Conservation (phyloP, 2,113 vertebrate species). For the Syngnathus floridae region DNA sequence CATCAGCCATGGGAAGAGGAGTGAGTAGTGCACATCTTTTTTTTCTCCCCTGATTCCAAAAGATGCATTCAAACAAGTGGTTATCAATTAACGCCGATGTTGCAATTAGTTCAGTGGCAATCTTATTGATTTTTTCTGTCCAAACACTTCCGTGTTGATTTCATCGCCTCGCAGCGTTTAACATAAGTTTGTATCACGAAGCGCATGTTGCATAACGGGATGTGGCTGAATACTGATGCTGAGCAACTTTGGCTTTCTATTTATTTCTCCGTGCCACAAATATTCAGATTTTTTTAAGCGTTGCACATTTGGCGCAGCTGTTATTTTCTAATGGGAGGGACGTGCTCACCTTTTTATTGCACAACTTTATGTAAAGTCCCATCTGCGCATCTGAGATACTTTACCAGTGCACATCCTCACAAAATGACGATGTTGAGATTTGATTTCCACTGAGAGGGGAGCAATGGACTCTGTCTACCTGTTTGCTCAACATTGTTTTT, state of each 20-base stretch:
- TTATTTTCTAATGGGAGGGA: neutral
- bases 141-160: constrained; percentile 35
- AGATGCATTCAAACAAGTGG: constrained; percentile 45
- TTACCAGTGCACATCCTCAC: neutral
- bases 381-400: neutral
- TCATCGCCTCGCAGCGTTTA: neutral
- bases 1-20: constrained; percentile 71
- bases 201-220: constrained; percentile 49
- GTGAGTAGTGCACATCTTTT: constrained; percentile 57
- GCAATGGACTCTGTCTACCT: neutral
- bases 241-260: neutral
- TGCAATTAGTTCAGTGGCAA: neutral
- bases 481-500: neutral
- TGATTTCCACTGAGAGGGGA: neutral
- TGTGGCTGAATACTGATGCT: constrained; percentile 2
- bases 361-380: neutral
- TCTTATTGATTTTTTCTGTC: neutral
- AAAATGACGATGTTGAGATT: neutral
- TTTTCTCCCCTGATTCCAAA: constrained; percentile 10
- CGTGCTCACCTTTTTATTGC: neutral
- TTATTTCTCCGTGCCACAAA: neutral
- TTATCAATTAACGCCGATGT: constrained; percentile 8
- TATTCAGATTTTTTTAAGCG: neutral
- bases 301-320: constrained; percentile 1
- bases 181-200: constrained; percentile 10